Evolutionary conservation across 2,888 invertebrate genomes (phyloP), one percentile per base, ranked within the genome.

Genomic region (Stenodera caucasica): DNA sequence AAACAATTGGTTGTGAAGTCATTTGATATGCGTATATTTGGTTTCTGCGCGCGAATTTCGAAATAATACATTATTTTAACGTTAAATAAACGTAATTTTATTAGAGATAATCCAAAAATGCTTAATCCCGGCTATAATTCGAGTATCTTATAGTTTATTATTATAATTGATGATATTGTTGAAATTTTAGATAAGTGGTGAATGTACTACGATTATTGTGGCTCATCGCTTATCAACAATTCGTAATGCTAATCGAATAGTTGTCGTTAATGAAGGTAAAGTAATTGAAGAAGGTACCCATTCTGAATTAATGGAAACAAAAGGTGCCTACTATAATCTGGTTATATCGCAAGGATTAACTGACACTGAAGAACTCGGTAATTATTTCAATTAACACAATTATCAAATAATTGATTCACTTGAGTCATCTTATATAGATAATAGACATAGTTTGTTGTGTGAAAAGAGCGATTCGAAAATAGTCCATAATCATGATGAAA

Each of bases 141-240:
- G n/a, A n/a, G n/a, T n/a, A n/a, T n/a, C n/a, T n/a, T n/a, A n/a
- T n/a, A n/a, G n/a, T n/a, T n/a, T n/a, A n/a, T n/a, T n/a, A n/a
- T 21, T 33, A 14, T 6, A 26, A 45, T 23, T 50, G n/a, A 8
- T 50, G 2, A 2, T 7, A 32, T n/a, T 14, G 26, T 2, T 49
- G 18, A 7, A 5, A 12, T 67, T 74, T 72, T 18, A 88, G 88
- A 90, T 88, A 2, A 86, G 88, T 73, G 81, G 86, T 81, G 90
- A 89, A 52, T 84, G 91, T 56, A 92, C 92, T 0, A 92, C 92
- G 0, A 84, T 92, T 9, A 89, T 92, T 23, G 89, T 92, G 9
- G 92, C 92, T 0, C 92, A 92, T 77, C 83, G 91, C 55, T 80
- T 92, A 15, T 86, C 90, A 0, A 91, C 91, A 0, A 90, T 92